Base-by-base conservation (phyloP, 2,888 invertebrate species). In the Drosophila mulleri region DNA sequence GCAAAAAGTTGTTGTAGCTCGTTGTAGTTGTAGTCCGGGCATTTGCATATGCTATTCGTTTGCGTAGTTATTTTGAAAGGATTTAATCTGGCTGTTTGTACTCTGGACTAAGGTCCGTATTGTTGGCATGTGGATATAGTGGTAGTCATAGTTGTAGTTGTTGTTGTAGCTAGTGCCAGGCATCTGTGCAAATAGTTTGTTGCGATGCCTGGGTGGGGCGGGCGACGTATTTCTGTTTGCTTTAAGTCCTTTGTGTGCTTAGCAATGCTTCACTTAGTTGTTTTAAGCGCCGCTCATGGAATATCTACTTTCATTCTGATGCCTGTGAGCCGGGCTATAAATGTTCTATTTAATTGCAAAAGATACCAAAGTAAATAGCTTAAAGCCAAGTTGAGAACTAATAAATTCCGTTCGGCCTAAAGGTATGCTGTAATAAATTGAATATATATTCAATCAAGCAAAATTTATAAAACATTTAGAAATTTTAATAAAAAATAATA, bases 11-110 rank as follows among this genome's bases (percentile, higher is more conserved):
- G 78, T 68, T 80, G 78, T 64, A 67, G 44, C 68, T 65, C 66
- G 67, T 67, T 77, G 73, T 66, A 63, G 67, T 67, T 77, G 73
- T 66, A 63, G 39, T 32, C 37, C 35, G 29, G 67, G 69, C 81
- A 86, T 83, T 83, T 83, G 88, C 88, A 88, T 83, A 83, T 86
- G 83, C 69, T 88, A 48, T 80, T 88, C 80, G 80, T 83, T 77
- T 71, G 80, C 66, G 57, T 79, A 77, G 77, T 75, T 77, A 71
- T 77, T 81, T 78, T 88, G 86, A 83, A 83, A 82, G 88, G 83
- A 88, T 83, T 85, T 88, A 83, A 88, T 85, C 77, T 75, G 75
- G 67, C 61, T 77, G 71, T 71, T 77, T 67, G 68, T 59, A 60
- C 60, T 57, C 45, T 16, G 18, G 26, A 50, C 37, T 23, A 39